Conservation (phyloP, 2,113 vertebrate genomes). For the Pipa parva region DNA sequence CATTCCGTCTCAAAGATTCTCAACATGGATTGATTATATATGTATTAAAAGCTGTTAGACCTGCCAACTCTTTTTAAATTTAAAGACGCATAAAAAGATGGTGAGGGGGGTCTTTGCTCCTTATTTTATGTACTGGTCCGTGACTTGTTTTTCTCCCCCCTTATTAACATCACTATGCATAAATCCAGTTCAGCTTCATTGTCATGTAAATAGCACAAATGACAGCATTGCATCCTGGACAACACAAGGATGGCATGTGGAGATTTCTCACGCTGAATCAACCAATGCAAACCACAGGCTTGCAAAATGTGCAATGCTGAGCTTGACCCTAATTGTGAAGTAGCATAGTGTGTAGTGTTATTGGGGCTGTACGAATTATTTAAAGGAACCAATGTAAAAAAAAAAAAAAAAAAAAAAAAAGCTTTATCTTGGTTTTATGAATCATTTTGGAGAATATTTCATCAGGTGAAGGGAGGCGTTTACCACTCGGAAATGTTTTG, state of each 20-base stretch:
- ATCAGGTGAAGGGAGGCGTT: no score
- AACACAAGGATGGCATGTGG: conserved; percentile 52
- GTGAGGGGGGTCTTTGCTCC: not conserved
- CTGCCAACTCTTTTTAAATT: not conserved
- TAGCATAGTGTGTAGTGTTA: conserved; percentile 2
- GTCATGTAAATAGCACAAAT: conserved; percentile 70
- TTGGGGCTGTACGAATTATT: not conserved
- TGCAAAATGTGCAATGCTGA: conserved; percentile 36
- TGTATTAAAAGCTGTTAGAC: not conserved
- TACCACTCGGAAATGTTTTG: no score
- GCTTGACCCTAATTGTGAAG: conserved; percentile 34
- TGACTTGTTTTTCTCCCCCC: conserved; percentile 41
- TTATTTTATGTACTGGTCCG: conserved; percentile 39
- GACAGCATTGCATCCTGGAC: conserved; percentile 69
- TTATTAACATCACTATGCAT: conserved; percentile 72
- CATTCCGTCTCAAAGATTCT: no score
- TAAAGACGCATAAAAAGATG: not conserved
- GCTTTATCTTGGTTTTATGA: no score
- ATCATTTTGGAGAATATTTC: no score
- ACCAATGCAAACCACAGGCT: conserved; percentile 52
- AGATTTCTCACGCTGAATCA: conserved; percentile 71
- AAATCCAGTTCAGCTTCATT: conserved; percentile 59
- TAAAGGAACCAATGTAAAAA: not conserved
- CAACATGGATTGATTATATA: not conserved
- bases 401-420: no score